phyloP scores from a whole-genome alignment of 2,888 invertebrate genomes.

The Allophyes oxyacanthae region DNA sequence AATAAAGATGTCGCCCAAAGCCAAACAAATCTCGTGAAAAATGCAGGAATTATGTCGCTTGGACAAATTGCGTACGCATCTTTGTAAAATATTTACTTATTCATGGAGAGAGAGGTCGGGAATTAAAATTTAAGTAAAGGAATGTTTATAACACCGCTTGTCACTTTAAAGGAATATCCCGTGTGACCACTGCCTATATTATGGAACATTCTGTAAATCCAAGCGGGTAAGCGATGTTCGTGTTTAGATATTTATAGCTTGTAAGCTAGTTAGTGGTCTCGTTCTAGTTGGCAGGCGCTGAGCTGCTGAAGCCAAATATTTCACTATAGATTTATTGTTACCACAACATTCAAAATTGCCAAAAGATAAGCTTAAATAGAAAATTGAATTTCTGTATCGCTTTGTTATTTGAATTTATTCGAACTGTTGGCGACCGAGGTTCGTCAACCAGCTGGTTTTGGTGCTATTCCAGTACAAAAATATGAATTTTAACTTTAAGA shows the following conservation, averaged over 20 bases:
- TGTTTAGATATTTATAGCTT: constrained; percentile 14
- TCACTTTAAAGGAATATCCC: background rate
- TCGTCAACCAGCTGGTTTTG: too few species aligned
- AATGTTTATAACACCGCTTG: constrained; percentile 10
- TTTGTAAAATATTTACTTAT: constrained; percentile 26
- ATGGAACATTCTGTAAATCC: background rate
- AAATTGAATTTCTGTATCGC: too few species aligned
- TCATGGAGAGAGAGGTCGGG: constrained; percentile 1
- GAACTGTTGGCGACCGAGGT: too few species aligned
- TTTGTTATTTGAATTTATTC: too few species aligned
- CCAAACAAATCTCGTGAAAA: constrained; percentile 57
- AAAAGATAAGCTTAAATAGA: too few species aligned
- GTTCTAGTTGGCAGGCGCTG: constrained; percentile 5
- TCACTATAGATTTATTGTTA: background rate
- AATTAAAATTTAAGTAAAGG: constrained; percentile 9
- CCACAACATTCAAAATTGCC: background rate
- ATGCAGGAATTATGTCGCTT: constrained; percentile 56
- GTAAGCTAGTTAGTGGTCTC: constrained; percentile 16
- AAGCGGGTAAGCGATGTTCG: constrained; percentile 4
- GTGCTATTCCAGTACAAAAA: too few species aligned
- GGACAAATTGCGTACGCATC: constrained; percentile 57
- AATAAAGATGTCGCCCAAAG: constrained; percentile 53
- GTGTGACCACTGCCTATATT: constrained; percentile 1
- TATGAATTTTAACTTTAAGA: too few species aligned
- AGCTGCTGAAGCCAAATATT: background rate